phyloP scores from a whole-genome alignment of 2,113 vertebrate genomes.

The Halcyon senegalensis region DNA sequence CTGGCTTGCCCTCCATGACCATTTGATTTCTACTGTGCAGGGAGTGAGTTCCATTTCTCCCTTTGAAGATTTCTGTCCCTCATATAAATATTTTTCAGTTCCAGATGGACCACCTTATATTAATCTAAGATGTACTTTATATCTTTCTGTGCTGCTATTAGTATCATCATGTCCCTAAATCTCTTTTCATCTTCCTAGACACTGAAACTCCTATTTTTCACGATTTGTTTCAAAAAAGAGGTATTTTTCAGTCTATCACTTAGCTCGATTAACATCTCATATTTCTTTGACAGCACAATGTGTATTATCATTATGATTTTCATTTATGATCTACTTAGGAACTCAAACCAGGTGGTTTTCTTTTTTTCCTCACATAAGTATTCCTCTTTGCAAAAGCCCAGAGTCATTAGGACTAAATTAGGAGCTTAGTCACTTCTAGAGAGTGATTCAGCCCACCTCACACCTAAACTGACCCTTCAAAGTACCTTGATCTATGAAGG shows the following conservation, averaged over 20 bases:
- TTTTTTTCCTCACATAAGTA: neutral
- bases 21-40: neutral
- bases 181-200: neutral
- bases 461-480: constrained; percentile 13
- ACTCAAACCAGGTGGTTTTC: neutral
- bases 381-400: neutral
- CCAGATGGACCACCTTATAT: neutral
- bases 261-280: constrained; percentile 22
- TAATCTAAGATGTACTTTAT: neutral
- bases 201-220: neutral
- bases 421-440: neutral
- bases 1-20: neutral
- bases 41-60: neutral
- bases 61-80: neutral
- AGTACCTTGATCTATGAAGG: neutral
- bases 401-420: neutral
- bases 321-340: constrained; percentile 5
- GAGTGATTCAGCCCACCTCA: neutral
- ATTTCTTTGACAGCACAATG: constrained; percentile 47
- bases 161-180: neutral
- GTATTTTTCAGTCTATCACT: constrained; percentile 14
- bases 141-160: neutral
- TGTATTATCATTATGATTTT: constrained; percentile 34
- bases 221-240: neutral
- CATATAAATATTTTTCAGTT: neutral